Conservation (phyloP, 2,888 invertebrate species). For the Chouioia cunea region DNA sequence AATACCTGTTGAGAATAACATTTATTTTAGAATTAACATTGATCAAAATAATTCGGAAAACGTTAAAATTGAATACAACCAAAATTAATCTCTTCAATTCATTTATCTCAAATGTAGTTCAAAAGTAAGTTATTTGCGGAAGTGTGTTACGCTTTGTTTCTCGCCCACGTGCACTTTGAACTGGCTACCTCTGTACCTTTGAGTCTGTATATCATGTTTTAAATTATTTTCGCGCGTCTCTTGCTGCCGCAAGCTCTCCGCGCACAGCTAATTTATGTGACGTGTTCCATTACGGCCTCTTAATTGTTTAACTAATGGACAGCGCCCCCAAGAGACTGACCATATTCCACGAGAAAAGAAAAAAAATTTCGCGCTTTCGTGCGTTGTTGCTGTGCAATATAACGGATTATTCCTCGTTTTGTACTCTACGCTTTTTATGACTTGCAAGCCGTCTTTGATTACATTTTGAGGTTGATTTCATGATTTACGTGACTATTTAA, state of each 20-base stretch:
- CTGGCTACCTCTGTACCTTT: conserved; percentile 38
- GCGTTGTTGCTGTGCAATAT: too few species aligned
- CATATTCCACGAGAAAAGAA: neutral
- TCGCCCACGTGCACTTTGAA: conserved; percentile 53
- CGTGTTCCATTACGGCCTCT: conserved; percentile 65
- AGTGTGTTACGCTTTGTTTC: conserved; percentile 24
- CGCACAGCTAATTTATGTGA: conserved; percentile 59
- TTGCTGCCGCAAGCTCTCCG: conserved; percentile 11
- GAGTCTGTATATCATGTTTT: conserved; percentile 46
- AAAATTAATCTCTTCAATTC: too few species aligned
- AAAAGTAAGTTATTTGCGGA: too few species aligned
- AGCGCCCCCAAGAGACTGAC: neutral
- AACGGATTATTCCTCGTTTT: too few species aligned
- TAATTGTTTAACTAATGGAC: conserved; percentile 67
- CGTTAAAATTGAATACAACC: too few species aligned
- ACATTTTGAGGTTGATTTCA: conserved; percentile 19
- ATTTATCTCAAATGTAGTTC: too few species aligned
- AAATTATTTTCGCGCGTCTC: conserved; percentile 44
- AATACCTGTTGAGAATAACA: too few species aligned
- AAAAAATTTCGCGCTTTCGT: neutral
- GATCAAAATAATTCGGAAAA: too few species aligned
- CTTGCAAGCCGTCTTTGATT: neutral
- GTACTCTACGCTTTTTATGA: too few species aligned
- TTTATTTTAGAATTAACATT: too few species aligned
- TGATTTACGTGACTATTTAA: conserved; percentile 5